Evolutionary conservation across 2,797 vertebrate genomes (phyloP).

Genomic region (Hippoglossus hippoglossus): DNA sequence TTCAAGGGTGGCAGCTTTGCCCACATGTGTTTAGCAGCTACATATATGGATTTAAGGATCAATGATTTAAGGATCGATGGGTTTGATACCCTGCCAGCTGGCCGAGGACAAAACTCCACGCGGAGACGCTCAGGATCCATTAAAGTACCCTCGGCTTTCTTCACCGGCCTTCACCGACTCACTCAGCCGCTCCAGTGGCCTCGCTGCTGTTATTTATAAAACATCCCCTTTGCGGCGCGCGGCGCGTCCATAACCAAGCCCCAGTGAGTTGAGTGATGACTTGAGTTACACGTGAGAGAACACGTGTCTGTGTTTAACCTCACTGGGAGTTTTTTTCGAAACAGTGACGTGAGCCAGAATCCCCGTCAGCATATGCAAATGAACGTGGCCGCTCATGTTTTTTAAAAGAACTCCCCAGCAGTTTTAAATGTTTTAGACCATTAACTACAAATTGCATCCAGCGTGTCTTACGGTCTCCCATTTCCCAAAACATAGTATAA

Average conservation of each 20-base stretch:
- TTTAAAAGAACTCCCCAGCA: slow-evolving; percentile 48
- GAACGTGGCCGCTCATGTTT: slow-evolving; percentile 5
- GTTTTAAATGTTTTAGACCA: slow-evolving; percentile 61
- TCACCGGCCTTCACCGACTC: slow-evolving; percentile 28
- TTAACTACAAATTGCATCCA: slow-evolving; percentile 59
- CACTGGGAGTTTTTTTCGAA: neutral
- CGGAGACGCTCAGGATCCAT: slow-evolving; percentile 32
- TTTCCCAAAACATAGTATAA: slow-evolving; percentile 45
- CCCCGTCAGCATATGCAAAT: neutral
- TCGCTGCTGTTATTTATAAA: slow-evolving; percentile 40
- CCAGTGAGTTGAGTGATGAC: neutral
- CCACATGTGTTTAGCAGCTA: slow-evolving; percentile 14
- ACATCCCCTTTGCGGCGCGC: slow-evolving; percentile 15
- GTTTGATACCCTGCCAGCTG: neutral
- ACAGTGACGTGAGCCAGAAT: neutral
- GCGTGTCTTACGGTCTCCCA: slow-evolving; percentile 20
- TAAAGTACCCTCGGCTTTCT: slow-evolving; percentile 17
- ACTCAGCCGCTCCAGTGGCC: slow-evolving; percentile 6
- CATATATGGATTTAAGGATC: slow-evolving; percentile 23
- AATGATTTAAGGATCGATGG: slow-evolving; percentile 26
- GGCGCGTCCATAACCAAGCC: neutral
- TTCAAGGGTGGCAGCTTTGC: neutral
- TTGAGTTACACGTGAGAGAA: neutral
- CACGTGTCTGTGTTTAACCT: neutral
- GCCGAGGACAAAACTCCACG: neutral